Evolutionary conservation across 2,797 vertebrate species (phyloP), one percentile per base, ranked within the genome.

Genomic region (Novumbra hubbsi): DNA sequence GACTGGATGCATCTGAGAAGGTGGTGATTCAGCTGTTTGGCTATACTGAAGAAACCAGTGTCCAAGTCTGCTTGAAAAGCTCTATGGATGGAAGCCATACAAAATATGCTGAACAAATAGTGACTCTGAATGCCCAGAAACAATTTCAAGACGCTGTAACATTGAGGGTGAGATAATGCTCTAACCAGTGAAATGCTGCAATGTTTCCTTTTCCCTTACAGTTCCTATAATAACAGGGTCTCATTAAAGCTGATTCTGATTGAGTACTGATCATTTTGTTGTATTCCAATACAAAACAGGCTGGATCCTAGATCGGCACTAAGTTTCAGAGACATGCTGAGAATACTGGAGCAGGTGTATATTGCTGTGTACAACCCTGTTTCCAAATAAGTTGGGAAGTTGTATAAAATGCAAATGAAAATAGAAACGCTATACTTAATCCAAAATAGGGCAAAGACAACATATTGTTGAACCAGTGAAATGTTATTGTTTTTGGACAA

Each of bases 1-100:
- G 86, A 19, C 76, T 93, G 60, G 96, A 95, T 5, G 92, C 96
- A 0, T 69, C 81, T 69, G 93, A 97, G 85, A 94, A 85, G 1
- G 92, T 98, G 11, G 80, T 97, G 14, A 74, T 97, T 71, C 96
- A 98, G 87, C 78, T 94, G 71, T 96, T 96, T 78, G 94, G 93
- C 15, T 95, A 93, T 4, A 72, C 91, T 0, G 14, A 88, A 28
- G 89, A 90, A 15, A 93, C 94, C 74, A 75, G 8, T 0, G 89
- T 94, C 48, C 79, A 68, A 0, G 52, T 98, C 8, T 90, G 82
- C 48, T 48, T 98, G 16, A 95, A 86, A 87, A 96, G 94, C 70
- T 95, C 90, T 52, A 94, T 96, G 70, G 94, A 94, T 71, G 84
- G 85, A 4, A 76, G 41, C 1, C 5, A 84, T 0, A 75, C 38